A percentile compares a stretch with the other conserved stretches of the same genome.
phyloP scores from a whole-genome alignment of 2,797 vertebrate species.

The Eleutherodactylus coqui region DNA sequence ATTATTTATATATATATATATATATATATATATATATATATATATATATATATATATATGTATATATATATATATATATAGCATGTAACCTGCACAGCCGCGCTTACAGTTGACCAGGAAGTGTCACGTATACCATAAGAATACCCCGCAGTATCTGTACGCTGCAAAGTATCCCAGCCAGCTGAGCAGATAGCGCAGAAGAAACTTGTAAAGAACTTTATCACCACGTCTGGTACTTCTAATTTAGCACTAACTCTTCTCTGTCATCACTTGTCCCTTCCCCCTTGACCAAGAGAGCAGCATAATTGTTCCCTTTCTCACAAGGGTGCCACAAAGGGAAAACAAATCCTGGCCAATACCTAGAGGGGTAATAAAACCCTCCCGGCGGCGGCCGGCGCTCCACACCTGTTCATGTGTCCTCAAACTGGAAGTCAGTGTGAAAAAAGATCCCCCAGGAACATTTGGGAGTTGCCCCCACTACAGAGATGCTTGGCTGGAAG shows the following conservation, averaged over 20 bases:
- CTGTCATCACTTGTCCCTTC: constrained; percentile 40
- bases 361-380: constrained; percentile 55
- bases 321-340: background rate
- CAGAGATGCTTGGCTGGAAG: constrained; percentile 1
- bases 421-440: constrained; percentile 43
- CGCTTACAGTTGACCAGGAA: background rate
- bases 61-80: background rate
- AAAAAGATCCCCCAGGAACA: constrained; percentile 49
- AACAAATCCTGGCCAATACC: constrained; percentile 53
- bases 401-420: constrained; percentile 45
- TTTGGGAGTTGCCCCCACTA: background rate
- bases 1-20: too few species aligned
- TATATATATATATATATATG: background rate
- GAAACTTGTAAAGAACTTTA: background rate
- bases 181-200: background rate
- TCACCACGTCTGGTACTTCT: background rate
- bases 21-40: background rate
- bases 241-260: constrained; percentile 24
- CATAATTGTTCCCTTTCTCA: constrained; percentile 40
- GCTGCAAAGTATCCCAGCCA: background rate
- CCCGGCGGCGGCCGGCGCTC: constrained; percentile 20
- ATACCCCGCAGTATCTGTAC: background rate
- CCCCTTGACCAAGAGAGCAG: constrained; percentile 39
- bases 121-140: background rate
- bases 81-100: background rate